phyloP scores from a whole-genome alignment of 1,140 invertebrate genomes.

The Orussus abietinus region DNA sequence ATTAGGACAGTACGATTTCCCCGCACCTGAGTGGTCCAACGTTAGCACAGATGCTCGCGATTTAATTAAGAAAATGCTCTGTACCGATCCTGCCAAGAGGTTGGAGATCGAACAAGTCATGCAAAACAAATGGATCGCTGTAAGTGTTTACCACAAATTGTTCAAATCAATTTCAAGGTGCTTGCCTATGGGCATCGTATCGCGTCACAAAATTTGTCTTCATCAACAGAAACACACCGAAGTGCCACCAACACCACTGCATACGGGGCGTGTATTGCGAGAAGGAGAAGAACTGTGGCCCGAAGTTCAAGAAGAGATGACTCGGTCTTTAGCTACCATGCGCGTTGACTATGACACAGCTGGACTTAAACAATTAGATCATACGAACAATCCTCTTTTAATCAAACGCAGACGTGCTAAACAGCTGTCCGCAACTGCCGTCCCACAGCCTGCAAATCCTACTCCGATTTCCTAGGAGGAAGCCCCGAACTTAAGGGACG shows the following conservation, averaged over 20 bases:
- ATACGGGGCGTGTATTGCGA: constrained; percentile 80
- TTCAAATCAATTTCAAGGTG: too few species aligned
- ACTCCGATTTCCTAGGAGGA: constrained; percentile 32
- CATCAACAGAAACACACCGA: constrained; percentile 71
- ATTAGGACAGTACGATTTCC: constrained; percentile 95
- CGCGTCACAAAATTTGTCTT: too few species aligned
- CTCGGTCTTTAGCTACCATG: constrained; percentile 93
- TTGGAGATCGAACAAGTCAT: constrained; percentile 89
- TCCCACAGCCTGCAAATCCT: constrained; percentile 23
- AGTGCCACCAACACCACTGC: constrained; percentile 90
- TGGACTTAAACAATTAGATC: constrained; percentile 70
- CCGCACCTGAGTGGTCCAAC: constrained; percentile 91
- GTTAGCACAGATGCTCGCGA: constrained; percentile 94
- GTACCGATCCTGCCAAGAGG: constrained; percentile 86
- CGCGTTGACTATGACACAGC: constrained; percentile 88
- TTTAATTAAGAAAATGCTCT: constrained; percentile 89
- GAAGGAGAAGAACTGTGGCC: constrained; percentile 92
- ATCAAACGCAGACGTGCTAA: constrained; percentile 69
- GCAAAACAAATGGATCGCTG: constrained; percentile 84
- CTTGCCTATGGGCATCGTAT: too few species aligned
- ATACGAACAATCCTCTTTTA: constrained; percentile 86
- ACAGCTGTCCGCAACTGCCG: constrained; percentile 21
- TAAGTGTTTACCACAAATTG: constrained; percentile 52
- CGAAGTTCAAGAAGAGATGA: constrained; percentile 98
- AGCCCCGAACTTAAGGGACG: constrained; percentile 4